Conservation (phyloP, 2,113 vertebrate genomes). For the Nansenia antarctica region DNA sequence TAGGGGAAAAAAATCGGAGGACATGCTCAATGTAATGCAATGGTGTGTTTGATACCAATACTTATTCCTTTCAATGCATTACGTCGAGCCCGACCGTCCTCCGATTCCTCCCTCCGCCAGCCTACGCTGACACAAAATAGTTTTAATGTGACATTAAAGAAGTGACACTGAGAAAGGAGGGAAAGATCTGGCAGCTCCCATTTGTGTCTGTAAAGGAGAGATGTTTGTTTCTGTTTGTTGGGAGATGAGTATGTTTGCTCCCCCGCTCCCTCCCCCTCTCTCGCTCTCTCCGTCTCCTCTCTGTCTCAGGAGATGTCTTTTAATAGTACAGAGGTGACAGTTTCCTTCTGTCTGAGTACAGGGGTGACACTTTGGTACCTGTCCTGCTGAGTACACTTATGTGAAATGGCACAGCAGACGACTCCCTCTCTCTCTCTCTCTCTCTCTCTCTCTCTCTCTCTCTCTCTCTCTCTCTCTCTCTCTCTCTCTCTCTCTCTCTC, state of each 20-base stretch:
- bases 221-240: slow-evolving; percentile 55
- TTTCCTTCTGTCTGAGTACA: slow-evolving; percentile 44
- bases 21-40: too few species aligned
- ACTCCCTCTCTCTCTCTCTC: background rate
- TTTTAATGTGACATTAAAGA: slow-evolving; percentile 27
- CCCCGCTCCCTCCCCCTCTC: slow-evolving; percentile 14
- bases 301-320: slow-evolving; percentile 57
- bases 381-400: slow-evolving; percentile 22
- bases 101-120: too few species aligned
- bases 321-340: slow-evolving; percentile 71
- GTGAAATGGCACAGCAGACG: slow-evolving; percentile 17
- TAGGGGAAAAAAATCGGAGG: too few species aligned
- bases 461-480: too few species aligned
- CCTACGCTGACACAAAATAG: too few species aligned
- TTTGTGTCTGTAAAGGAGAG: slow-evolving; percentile 10
- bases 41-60: too few species aligned
- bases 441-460: too few species aligned
- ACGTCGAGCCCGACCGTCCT: too few species aligned
- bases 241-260: slow-evolving; percentile 42
- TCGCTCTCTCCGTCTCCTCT: slow-evolving; percentile 16
- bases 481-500: background rate
- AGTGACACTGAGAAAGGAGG: slow-evolving; percentile 47
- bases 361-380: slow-evolving; percentile 53
- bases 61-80: too few species aligned
- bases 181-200: slow-evolving; percentile 5